Evolutionary conservation across 1,140 invertebrate species (phyloP).

Genomic region (Theocolax elegans): DNA sequence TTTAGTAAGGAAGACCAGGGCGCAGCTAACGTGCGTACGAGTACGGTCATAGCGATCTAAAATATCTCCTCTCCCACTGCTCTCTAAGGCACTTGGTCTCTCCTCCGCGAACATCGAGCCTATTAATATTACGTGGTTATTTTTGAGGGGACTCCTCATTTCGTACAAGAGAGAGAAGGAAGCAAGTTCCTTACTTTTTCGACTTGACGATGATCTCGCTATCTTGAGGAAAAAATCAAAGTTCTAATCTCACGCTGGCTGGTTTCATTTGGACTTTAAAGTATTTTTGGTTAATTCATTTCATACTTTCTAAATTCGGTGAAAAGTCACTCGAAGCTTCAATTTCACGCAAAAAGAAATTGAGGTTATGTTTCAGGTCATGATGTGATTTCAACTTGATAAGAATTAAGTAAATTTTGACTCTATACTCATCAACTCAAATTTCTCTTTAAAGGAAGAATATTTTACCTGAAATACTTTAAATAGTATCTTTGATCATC

Average conservation of each 20-base stretch:
- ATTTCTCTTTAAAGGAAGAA: no score
- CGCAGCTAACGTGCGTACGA: conserved; percentile 25
- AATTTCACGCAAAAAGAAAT: no score
- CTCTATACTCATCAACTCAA: no score
- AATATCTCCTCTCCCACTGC: conserved; percentile 54
- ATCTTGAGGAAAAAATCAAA: neutral
- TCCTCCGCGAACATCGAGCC: conserved; percentile 45
- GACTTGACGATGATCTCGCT: neutral
- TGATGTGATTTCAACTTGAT: no score
- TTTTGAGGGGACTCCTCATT: conserved; percentile 50
- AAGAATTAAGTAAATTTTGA: no score
- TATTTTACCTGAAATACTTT: no score
- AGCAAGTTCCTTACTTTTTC: neutral
- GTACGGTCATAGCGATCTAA: conserved; percentile 50
- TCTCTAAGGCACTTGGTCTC: conserved; percentile 16
- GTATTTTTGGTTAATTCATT: no score
- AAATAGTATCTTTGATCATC: no score
- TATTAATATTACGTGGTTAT: conserved; percentile 63
- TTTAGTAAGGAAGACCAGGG: conserved; percentile 37
- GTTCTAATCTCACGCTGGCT: neutral
- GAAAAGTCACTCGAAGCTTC: no score
- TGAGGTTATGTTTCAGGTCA: no score
- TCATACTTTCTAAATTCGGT: no score
- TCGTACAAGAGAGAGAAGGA: neutral
- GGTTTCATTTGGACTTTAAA: no score